Evolutionary conservation across 1,140 invertebrate genomes (phyloP), one percentile per base, ranked within the genome.

Genomic region (Bombus haemorrhoidalis): DNA sequence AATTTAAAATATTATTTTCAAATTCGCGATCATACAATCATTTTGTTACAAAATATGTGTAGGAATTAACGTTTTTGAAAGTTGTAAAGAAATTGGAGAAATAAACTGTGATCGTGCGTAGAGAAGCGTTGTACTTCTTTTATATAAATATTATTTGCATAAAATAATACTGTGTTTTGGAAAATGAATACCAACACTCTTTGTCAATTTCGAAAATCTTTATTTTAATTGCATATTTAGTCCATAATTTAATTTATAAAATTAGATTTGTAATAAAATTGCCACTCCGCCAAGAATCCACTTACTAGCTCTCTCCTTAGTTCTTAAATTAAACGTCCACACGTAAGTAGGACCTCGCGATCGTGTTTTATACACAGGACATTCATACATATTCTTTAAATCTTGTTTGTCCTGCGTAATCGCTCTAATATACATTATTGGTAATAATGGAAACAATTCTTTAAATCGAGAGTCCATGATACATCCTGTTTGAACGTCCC

Each of bases 271-370:
- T 37, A 99, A 95, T 37, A 99, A 94, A 53, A 99, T 96, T 13
- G 98, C 98, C 0, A 99, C 98, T 22, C 99, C 98, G 28, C 97
- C 98, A 43, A 99, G 94, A 6, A 98, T 97, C 99, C 98, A 99
- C 92, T 98, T 98, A 0, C 98, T 96, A 0, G 98, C 95, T 89
- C 98, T 98, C 41, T 41, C 98, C 93, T 97, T 98, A 1, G 97
- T 98, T 95, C 98, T 98, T 22, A 99, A 95, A 94, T 99, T 99
- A 93, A 99, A 99, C 1, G 98, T 99, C 98, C 98, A 37, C 37
- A 37, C 37, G 37, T 37, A 37, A 37, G 37, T 37, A 37, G 37
- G 97, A 5, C 98, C 98, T 86, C 98, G 96, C 91, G 95, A 96
- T 90, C 97, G 96, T 15, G 98, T 99, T 95, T 99, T 99, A 94